Evolutionary conservation across 2,113 vertebrate species (phyloP).

Genomic region (Cairina moschata): DNA sequence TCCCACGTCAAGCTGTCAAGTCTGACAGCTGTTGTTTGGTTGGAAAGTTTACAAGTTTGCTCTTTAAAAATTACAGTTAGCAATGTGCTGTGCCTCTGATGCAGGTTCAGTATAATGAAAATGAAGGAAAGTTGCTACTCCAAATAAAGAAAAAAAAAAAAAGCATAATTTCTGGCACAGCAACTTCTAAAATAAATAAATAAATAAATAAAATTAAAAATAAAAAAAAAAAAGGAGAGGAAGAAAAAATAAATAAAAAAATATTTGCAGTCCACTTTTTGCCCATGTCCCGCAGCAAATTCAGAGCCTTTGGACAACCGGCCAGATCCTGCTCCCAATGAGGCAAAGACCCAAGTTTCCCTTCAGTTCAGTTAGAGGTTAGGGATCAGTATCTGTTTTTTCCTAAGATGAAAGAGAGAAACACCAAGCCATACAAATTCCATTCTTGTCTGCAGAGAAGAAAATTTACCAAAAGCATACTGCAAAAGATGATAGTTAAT

Average conservation of each 20-base stretch:
- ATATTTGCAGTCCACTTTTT: accelerated
- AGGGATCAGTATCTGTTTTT: not conserved
- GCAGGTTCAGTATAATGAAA: not conserved
- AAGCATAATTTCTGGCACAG: not conserved
- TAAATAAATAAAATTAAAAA: not conserved
- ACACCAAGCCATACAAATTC: not conserved
- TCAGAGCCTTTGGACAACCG: not conserved
- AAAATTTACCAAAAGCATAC: not conserved
- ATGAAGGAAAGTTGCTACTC: not conserved
- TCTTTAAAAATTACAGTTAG: not conserved
- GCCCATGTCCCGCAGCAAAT: not conserved
- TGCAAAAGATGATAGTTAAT: not conserved
- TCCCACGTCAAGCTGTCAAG: too few relatives aligned
- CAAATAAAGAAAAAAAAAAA: not conserved
- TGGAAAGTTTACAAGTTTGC: not conserved
- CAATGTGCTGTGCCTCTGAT: not conserved
- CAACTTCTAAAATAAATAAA: not conserved
- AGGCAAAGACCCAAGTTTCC: not conserved
- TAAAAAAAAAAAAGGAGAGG: not conserved
- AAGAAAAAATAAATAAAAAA: not conserved
- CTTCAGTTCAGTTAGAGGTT: accelerated
- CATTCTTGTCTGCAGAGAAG: not conserved
- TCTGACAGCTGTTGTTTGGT: constrained; percentile 1
- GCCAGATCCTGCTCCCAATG: not conserved
- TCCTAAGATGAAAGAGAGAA: not conserved